Conservation (phyloP, 2,113 vertebrate species). For the Dromas ardeola region DNA sequence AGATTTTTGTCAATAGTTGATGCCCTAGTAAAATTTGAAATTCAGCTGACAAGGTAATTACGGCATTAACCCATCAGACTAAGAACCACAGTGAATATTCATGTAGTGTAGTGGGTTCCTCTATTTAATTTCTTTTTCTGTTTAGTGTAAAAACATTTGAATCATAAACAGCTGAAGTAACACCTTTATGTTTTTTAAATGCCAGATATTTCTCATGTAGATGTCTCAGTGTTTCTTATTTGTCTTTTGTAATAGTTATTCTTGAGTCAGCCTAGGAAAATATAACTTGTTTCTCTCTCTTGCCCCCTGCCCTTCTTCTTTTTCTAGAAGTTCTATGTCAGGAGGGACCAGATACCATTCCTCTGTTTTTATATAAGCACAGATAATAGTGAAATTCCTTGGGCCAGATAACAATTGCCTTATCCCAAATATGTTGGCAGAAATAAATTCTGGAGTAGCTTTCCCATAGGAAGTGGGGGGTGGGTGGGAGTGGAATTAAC, state of each 20-base stretch:
- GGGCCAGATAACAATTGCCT: not conserved
- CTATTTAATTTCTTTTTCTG: not conserved
- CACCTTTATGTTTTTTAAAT: not conserved
- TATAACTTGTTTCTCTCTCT: not conserved
- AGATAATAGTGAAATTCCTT: not conserved
- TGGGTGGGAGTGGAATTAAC: not conserved
- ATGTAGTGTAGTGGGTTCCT: not conserved
- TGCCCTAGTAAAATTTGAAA: not conserved
- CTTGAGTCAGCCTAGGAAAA: not conserved
- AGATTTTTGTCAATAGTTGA: not conserved
- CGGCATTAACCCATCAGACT: not conserved
- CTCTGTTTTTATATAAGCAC: not conserved
- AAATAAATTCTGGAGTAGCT: not conserved
- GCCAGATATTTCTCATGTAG: not conserved
- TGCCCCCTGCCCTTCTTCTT: not conserved
- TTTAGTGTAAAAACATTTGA: not conserved
- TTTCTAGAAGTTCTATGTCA: not conserved
- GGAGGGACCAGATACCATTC: not conserved
- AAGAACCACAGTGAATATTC: not conserved
- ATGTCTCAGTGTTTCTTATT: not conserved
- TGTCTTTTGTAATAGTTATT: not conserved
- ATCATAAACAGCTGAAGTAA: not conserved
- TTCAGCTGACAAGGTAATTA: not conserved
- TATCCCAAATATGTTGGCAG: not conserved
- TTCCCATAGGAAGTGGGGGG: not conserved